These are phyloP conservation scores for Tiphia femorata DNA, from an alignment of 2,888 invertebrate species.

Conservation along the genomic window DNA sequence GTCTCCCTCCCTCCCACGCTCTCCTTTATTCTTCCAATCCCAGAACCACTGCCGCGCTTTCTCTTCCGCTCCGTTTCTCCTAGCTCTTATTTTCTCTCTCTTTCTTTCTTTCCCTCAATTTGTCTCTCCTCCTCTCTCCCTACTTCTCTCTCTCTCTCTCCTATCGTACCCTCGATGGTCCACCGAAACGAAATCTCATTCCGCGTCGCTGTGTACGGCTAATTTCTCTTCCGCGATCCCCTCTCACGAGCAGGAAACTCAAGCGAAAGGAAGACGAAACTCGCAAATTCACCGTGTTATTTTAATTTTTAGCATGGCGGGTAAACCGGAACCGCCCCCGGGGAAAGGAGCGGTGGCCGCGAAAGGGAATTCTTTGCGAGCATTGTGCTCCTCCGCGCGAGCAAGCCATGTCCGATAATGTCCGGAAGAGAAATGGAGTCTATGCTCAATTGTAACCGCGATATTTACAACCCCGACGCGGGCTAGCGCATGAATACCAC, in stretches of 20 bases:
- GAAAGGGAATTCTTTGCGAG: no score
- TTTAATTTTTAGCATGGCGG: slow-evolving; percentile 15
- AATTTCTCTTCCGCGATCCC: not conserved
- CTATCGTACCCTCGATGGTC: no score
- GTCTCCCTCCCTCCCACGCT: not conserved
- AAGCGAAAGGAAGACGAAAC: slow-evolving; percentile 10
- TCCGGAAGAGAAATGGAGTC: no score
- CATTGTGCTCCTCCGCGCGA: no score
- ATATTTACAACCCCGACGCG: no score
- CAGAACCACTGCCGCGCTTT: not conserved
- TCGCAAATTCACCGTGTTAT: slow-evolving; percentile 3
- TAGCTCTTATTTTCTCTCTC: not conserved
- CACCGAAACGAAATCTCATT: not conserved
- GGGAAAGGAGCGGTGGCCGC: no score
- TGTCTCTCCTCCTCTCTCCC: not conserved
- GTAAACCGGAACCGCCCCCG: no score
- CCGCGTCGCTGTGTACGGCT: not conserved
- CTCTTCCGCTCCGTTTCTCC: not conserved
- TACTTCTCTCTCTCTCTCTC: not conserved
- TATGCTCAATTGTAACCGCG: no score
- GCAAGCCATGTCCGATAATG: no score
- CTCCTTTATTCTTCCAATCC: not conserved
- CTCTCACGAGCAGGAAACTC: slow-evolving; percentile 1
- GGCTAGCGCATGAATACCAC: no score
- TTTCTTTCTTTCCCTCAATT: not conserved